Base-by-base conservation (phyloP, 1,140 invertebrate genomes). In the Diorhabda carinulata region DNA sequence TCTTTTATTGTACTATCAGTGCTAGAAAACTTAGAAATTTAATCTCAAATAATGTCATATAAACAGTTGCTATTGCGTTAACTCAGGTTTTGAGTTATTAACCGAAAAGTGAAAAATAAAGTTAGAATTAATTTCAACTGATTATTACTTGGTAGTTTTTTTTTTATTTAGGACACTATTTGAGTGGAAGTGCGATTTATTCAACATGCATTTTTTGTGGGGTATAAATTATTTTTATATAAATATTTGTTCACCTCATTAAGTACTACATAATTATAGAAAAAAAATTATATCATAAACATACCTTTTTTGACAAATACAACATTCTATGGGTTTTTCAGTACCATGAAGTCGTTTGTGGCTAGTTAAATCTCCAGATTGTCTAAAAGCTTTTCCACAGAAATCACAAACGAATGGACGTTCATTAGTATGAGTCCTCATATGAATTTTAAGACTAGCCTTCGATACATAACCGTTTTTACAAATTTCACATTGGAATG, bases 401-500 rank as follows among this genome's bases (percentile, higher is more conserved):
- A 83, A 77, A 4, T 78, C 76, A 72, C 85, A 87, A 61, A 81
- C 79, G 76, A 83, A 86, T 4, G 85, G 85, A 68, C 84, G 81
- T 76, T 86, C 82, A 72, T 87, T 87, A 2, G 87, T 89, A 76
- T 88, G 87, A 0, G 84, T 85, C 41, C 87, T 79, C 78, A 87
- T 84, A 76, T 88, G 87, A 68, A 87, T 87, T 58, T 81, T 81
- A 66, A 87, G 80, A 44, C 84, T 83, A n/a, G 81, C 83, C 75
- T 83, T 84, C 0, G 79, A 80, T 9, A 80, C 79, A 63, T 81
- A 81, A 57, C 77, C 79, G 67, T 82, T 82, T 71, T 82, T 80
- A 61, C 82, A 83, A 43, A 81, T 71, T 65, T 82, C 78, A 72
- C 82, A 84, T 52, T 73, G 71, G 66, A 81, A 81, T n/a, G 79